Percentiles rank a stretch among this genome's conserved stretches.
Conservation (phyloP, 2,888 invertebrate species). For the Tipula confusa region DNA sequence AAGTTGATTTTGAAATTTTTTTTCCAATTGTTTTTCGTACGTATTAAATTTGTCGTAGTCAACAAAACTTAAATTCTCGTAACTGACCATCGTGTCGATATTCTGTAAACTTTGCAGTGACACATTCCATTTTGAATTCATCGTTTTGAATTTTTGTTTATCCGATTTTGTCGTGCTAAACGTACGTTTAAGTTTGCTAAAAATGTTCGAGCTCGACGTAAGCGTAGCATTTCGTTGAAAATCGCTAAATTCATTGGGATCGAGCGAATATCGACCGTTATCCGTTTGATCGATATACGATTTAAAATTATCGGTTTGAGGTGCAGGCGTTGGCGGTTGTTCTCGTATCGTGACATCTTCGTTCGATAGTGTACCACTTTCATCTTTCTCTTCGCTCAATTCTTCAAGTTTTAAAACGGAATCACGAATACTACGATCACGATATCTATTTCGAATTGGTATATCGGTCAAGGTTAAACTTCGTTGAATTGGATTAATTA, state of each 20-base stretch:
- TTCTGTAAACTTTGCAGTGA: slow-evolving; percentile 55
- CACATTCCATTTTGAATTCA: slow-evolving; percentile 52
- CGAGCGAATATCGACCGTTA: neutral
- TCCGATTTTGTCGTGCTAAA: slow-evolving; percentile 41
- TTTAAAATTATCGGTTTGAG: neutral
- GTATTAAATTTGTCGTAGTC: slow-evolving; percentile 55
- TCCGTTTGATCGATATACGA: neutral
- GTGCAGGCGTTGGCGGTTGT: neutral
- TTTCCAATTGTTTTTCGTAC: slow-evolving; percentile 48
- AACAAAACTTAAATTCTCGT: slow-evolving; percentile 56
- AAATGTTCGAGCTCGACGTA: slow-evolving; percentile 41
- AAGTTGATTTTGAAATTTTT: neutral
- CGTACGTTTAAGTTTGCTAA: slow-evolving; percentile 45
- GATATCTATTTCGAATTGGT: slow-evolving; percentile 43
- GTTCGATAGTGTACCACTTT: neutral
- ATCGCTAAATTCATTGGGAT: neutral
- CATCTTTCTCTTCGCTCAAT: slow-evolving; percentile 44
- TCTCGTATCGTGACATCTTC: neutral
- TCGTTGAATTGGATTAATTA: slow-evolving; percentile 43
- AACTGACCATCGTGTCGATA: slow-evolving; percentile 55
- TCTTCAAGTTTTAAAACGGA: slow-evolving; percentile 46
- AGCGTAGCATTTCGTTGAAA: neutral
- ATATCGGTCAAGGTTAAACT: slow-evolving; percentile 48
- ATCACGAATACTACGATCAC: slow-evolving; percentile 43
- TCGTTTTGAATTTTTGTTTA: slow-evolving; percentile 44